phyloP scores from a whole-genome alignment of 2,797 vertebrate species.

The Gobionotothen gibberifrons region DNA sequence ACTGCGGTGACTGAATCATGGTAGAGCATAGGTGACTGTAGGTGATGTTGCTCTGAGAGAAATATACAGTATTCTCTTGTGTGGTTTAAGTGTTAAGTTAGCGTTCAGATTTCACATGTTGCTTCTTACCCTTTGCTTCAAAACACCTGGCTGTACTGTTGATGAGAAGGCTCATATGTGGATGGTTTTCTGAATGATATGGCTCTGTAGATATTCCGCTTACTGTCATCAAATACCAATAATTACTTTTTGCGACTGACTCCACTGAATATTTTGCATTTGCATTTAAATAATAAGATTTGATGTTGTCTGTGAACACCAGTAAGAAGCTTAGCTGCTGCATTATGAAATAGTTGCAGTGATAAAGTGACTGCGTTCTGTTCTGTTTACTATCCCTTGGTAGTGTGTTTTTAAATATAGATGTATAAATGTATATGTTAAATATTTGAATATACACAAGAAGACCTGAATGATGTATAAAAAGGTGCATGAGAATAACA shows the following conservation, averaged over 20 bases:
- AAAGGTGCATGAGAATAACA: not conserved
- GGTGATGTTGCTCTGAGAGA: not conserved
- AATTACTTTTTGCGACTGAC: too few relatives aligned
- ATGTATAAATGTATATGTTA: not conserved
- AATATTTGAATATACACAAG: not conserved
- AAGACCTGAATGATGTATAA: slow-evolving; percentile 4
- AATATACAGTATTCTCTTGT: not conserved
- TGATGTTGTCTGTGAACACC: too few relatives aligned
- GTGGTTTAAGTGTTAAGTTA: slow-evolving; percentile 1
- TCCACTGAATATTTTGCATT: too few relatives aligned
- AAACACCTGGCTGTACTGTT: not conserved
- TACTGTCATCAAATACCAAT: too few relatives aligned
- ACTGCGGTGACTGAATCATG: not conserved
- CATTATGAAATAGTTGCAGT: too few relatives aligned
- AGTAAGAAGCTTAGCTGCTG: too few relatives aligned
- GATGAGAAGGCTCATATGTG: not conserved
- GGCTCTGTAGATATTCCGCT: too few relatives aligned
- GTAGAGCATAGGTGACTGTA: not conserved
- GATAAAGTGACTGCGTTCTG: not conserved
- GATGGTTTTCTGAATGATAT: not conserved
- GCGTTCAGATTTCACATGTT: not conserved
- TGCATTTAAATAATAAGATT: too few relatives aligned
- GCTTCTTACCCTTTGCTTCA: not conserved
- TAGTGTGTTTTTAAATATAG: not conserved
- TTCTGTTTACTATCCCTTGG: not conserved